A percentile compares a stretch with the other conserved stretches of the same genome.
Evolutionary conservation across 2,888 invertebrate species (phyloP).

Genomic region (Xanthia icteritia): DNA sequence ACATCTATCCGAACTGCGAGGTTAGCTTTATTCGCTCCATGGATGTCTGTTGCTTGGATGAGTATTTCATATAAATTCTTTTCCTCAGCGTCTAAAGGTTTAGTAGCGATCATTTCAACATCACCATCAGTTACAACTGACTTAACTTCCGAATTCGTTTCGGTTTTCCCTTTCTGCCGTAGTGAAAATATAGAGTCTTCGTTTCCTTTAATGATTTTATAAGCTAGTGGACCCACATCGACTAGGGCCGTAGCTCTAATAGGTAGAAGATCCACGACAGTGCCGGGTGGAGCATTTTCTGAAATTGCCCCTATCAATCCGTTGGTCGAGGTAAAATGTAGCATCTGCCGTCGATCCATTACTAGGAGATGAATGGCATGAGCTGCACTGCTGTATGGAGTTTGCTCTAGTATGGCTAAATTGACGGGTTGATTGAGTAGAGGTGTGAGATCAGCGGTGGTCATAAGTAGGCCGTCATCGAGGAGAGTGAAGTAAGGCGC

Average conservation of each 20-base stretch:
- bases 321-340: conserved; percentile 93
- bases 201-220: conserved; percentile 95
- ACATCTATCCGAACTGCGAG: conserved; percentile 94
- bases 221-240: conserved; percentile 93
- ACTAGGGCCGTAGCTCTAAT: conserved; percentile 93
- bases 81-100: conserved; percentile 94
- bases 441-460: conserved; percentile 95
- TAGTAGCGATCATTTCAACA: conserved; percentile 94
- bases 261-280: conserved; percentile 93
- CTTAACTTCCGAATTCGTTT: conserved; percentile 85
- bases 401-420: conserved; percentile 95
- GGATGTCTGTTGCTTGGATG: conserved; percentile 94
- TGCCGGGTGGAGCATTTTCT: conserved; percentile 94
- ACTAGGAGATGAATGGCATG: conserved; percentile 95
- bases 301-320: conserved; percentile 92
- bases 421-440: conserved; percentile 95
- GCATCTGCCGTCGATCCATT: conserved; percentile 95
- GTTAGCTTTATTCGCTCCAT: conserved; percentile 94
- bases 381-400: conserved; percentile 94
- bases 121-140: conserved; percentile 91
- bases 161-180: conserved; percentile 89
- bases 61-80: conserved; percentile 93
- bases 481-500: conserved; percentile 96
- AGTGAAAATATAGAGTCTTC: conserved; percentile 94
- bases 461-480: conserved; percentile 97